phyloP scores from a whole-genome alignment of 2,888 invertebrate species.

The Pammene fasciana region DNA sequence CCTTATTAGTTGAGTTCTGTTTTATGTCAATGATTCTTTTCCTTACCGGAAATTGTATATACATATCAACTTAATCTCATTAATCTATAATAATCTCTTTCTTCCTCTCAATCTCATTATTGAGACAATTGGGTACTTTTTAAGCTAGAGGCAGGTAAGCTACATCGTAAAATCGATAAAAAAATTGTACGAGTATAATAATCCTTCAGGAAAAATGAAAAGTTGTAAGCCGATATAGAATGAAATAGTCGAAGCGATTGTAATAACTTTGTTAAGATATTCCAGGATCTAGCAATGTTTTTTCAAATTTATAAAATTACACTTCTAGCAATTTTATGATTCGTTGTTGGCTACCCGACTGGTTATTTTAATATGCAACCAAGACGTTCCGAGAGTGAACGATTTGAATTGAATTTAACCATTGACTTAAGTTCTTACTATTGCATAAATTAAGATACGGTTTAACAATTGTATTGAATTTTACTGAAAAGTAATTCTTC shows the following conservation, averaged over 20 bases:
- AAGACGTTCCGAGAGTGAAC: conserved; percentile 72
- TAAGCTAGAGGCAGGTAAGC: no score
- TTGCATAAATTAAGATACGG: conserved; percentile 21
- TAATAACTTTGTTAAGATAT: conserved; percentile 1
- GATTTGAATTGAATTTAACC: conserved; percentile 74
- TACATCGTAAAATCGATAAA: no score
- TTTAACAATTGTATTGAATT: no score
- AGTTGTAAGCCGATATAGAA: neutral
- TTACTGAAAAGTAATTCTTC: no score
- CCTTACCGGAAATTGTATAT: neutral
- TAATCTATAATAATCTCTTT: no score
- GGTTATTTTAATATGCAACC: conserved; percentile 77
- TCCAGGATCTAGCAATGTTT: neutral
- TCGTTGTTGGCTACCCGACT: conserved; percentile 51
- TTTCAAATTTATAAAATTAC: no score
- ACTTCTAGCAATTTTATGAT: conserved; percentile 15
- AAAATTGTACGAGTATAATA: no score
- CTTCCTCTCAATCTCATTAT: no score
- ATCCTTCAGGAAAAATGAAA: no score
- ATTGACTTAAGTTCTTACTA: conserved; percentile 61
- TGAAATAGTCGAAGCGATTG: neutral
- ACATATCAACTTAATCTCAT: neutral
- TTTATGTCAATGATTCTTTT: neutral
- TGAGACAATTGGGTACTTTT: no score
- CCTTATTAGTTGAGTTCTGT: conserved; percentile 1